Evolutionary conservation across 2,888 invertebrate species (phyloP), one percentile per base, ranked within the genome.

Genomic region (Ectobius pallidus): DNA sequence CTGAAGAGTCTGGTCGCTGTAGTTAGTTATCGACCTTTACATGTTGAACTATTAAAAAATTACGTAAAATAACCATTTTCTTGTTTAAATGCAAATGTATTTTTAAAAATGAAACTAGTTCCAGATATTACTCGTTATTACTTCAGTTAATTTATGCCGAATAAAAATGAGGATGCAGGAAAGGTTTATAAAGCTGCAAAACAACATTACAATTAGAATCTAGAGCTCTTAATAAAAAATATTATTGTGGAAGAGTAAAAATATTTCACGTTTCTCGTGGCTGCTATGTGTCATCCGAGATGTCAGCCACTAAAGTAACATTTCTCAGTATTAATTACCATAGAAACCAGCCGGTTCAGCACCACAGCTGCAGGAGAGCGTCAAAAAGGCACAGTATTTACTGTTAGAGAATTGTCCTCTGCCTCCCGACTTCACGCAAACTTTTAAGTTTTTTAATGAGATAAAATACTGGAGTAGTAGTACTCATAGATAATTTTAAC

Each of bases 401-500:
- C 22, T 58, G 30, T 58, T 58, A 20, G 22, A 18, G 25, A 52
- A 52, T 20, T 25, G 22, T 1, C 52, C 14, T 20, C 14, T n/a
- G n/a, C n/a, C n/a, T 63, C 39, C 65, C 25, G 18, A 16, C 27
- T 27, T 9, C 44, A 46, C 44, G n/a, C n/a, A 46, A 65, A 65
- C 25, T 65, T 65, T 65, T 30, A 65, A 65, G 65, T 39, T 65
- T 65, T 63, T 65, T 65, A 65, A 65, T 65, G 65, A 46, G 65
- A 46, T 65, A 30, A 65, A 65, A 65, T 65, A 65, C 42, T 27
- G 65, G 11, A 27, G 44, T 11, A 65, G 65, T 46, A 46, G 30
- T 32, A 58, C 58, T 58, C 71, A 67, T 71, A 71, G 71, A 71
- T 71, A 71, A 71, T 71, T 71, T 67, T 62, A 30, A 42, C 65